These are phyloP conservation scores for Sternarchorhynchus goeldii DNA, from an alignment of 2,797 vertebrate genomes.

Conservation along the genomic window DNA sequence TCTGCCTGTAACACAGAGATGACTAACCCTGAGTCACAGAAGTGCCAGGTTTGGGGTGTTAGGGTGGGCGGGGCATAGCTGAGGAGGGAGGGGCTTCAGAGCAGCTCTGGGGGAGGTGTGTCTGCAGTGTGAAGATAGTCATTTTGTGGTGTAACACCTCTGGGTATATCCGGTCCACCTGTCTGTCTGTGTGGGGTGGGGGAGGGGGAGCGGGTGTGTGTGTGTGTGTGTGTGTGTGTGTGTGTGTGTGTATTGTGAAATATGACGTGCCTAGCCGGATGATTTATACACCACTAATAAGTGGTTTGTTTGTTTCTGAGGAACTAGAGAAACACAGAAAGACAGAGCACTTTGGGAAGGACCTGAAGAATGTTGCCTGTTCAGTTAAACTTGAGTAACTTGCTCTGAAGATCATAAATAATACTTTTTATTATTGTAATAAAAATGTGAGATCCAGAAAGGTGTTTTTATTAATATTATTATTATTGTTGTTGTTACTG, in stretches of 20 bases:
- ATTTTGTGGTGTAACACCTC: too few relatives aligned
- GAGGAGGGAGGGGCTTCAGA: too few relatives aligned
- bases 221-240: conserved; percentile 27
- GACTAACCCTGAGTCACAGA: too few relatives aligned
- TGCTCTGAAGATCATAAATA: neutral
- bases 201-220: conserved; percentile 41
- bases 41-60: too few relatives aligned
- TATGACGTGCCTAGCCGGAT: conserved; percentile 28
- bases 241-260: conserved; percentile 56
- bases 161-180: too few relatives aligned
- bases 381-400: neutral
- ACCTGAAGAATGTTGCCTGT: neutral
- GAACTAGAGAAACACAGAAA: conserved; percentile 29
- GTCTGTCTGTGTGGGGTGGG: conserved; percentile 31
- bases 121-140: too few relatives aligned
- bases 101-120: too few relatives aligned
- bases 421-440: neutral
- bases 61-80: too few relatives aligned
- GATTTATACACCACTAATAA: conserved; percentile 58
- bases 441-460: neutral
- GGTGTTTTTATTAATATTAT: too few relatives aligned
- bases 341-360: neutral
- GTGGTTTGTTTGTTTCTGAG: conserved; percentile 50
- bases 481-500: too few relatives aligned
- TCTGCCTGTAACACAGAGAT: too few relatives aligned